Percentiles rank a stretch among this genome's conserved stretches.
These are phyloP conservation scores for Pituophis catenifer DNA, from an alignment of 2,113 vertebrate species.

Conservation along the genomic window DNA sequence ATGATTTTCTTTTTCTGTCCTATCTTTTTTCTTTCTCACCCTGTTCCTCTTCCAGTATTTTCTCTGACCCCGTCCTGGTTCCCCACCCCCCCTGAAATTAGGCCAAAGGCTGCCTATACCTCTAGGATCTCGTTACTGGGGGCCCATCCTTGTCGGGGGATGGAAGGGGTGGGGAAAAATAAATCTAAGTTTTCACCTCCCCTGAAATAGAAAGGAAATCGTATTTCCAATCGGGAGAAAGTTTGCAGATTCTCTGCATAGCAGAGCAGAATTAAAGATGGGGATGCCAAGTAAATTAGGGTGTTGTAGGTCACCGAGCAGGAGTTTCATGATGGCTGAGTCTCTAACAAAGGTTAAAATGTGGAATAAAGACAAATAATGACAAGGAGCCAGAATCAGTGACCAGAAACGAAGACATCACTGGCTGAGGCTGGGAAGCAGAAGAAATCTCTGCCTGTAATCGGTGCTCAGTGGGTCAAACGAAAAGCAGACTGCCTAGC, in stretches of 20 bases:
- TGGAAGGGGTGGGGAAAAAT: neutral
- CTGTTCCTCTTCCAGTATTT: neutral
- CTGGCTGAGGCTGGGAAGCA: conserved; percentile 10
- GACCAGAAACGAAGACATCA: conserved; percentile 44
- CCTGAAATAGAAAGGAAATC: neutral
- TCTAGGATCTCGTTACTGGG: too few species aligned
- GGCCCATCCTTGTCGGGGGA: neutral
- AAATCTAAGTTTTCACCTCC: neutral
- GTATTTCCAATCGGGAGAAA: neutral
- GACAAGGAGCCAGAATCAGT: conserved; percentile 50
- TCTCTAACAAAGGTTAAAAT: conserved; percentile 64
- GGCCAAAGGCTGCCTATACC: neutral
- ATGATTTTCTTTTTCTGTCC: neutral
- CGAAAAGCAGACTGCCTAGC: conserved; percentile 33
- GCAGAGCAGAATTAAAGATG: conserved; percentile 27
- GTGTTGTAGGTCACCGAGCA: conserved; percentile 54
- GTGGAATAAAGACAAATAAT: conserved; percentile 56
- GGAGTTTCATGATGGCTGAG: conserved; percentile 48
- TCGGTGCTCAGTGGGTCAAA: conserved; percentile 52
- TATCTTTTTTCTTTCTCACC: neutral
- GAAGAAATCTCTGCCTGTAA: conserved; percentile 54
- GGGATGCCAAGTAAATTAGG: conserved; percentile 55
- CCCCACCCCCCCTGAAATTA: neutral
- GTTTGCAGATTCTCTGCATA: neutral
- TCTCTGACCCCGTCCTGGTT: neutral